Base-by-base conservation (phyloP, 2,888 invertebrate species). In the Melangyna quadrimaculata region DNA sequence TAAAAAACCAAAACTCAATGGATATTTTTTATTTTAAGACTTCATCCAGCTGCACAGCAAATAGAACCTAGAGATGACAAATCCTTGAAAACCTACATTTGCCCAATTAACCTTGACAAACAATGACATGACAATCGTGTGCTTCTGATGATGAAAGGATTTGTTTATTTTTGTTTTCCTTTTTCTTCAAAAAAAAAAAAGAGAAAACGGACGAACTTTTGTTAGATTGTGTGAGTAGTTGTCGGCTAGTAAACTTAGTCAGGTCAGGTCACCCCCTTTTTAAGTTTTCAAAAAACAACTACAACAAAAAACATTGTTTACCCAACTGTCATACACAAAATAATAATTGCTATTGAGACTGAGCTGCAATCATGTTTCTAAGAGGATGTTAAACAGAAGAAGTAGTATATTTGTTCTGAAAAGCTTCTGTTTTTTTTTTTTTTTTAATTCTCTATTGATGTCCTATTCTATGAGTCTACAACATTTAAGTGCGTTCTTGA, bases 81-180 rank as follows among this genome's bases (percentile, higher is more conserved):
- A 43, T 27, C 37, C 59, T 59, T 59, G 22, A 63, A 43, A 63
- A 35, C n/a, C 17, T 14, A 35, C 59, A 59, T 79, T 83, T 79
- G 78, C 43, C 84, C 84, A 84, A 84, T 80, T 84, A 84, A 84
- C 84, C 79, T 79, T 84, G 79, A 61, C 71, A 84, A 83, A 79
- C 79, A 78, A 78, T 35, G 35, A 48, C 40, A 67, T 45, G 67
- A 75, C 71, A 75, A 72, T 37, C 14, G 22, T 59, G n/a, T n/a
- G n/a, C n/a, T n/a, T n/a, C n/a, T n/a, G 3, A 22, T 57, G 32
- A 57, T 57, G 32, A 59, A 59, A 37, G 59, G 37, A 37, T 59
- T 37, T 37, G 2, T 17, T 17, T 29, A 24, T 24, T 24, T 51
- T 24, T 55, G 14, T 35, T 59, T 22, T 59, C 12, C 8, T 37